These are phyloP conservation scores for Rhyacophila brunnea DNA, from an alignment of 1,140 invertebrate genomes.

Conservation along the genomic window DNA sequence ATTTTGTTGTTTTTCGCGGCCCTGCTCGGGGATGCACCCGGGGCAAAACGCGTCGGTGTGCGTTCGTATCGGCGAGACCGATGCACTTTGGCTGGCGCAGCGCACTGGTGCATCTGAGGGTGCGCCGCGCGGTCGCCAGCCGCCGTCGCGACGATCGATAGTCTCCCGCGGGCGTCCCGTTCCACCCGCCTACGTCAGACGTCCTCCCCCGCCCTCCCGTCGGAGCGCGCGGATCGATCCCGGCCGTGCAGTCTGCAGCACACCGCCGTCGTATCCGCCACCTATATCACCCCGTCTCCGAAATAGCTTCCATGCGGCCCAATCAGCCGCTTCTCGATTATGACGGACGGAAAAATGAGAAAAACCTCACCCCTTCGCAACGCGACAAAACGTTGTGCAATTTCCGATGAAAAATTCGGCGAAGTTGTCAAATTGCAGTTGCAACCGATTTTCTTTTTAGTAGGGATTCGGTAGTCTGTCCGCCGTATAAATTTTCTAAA, in stretches of 20 bases:
- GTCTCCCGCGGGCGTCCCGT: conserved; percentile 3
- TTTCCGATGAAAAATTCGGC: not conserved
- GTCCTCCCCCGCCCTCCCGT: not conserved
- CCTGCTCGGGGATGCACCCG: too few species aligned
- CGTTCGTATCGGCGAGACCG: conserved; percentile 1
- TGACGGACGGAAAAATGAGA: too few species aligned
- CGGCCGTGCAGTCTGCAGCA: conserved; percentile 14
- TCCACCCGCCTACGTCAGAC: conserved; percentile 8
- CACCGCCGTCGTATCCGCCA: not conserved
- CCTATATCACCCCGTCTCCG: not conserved
- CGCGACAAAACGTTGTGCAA: not conserved
- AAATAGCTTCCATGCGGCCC: not conserved
- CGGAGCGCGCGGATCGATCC: conserved; percentile 10
- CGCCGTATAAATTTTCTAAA: not conserved
- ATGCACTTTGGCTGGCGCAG: conserved; percentile 13
- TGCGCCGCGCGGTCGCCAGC: conserved; percentile 8
- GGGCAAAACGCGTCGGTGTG: not conserved
- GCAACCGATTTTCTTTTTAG: conserved; percentile 11
- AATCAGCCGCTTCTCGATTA: not conserved
- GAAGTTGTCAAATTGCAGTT: not conserved
- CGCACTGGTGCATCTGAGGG: conserved; percentile 12
- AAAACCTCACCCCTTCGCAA: not conserved
- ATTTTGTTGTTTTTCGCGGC: too few species aligned
- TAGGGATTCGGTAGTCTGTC: conserved; percentile 14
- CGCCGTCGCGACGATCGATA: conserved; percentile 13